Evolutionary conservation across 2,888 invertebrate genomes (phyloP).

Genomic region (Oscheius myriophilus): DNA sequence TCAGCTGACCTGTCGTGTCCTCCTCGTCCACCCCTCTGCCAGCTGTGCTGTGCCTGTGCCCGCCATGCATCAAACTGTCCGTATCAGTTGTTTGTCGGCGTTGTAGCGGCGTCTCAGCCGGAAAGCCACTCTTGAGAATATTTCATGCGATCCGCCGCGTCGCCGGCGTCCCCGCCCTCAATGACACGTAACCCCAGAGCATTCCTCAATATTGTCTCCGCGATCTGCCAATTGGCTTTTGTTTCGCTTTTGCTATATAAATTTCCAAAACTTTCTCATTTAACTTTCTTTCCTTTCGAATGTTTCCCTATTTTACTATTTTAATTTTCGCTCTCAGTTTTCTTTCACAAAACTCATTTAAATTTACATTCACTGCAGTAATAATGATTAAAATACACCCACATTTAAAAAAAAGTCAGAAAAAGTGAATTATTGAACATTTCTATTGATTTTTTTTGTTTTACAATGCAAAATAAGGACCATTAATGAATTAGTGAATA

Average conservation of each 20-base stretch:
- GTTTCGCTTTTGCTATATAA: too few relatives aligned
- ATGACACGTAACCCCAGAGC: neutral
- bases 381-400: too few relatives aligned
- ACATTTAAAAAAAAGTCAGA: too few relatives aligned
- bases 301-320: constrained; percentile 10
- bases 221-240: too few relatives aligned
- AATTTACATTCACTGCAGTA: too few relatives aligned
- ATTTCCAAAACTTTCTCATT: too few relatives aligned
- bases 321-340: neutral
- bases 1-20: constrained; percentile 18
- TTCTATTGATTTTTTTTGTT: too few relatives aligned
- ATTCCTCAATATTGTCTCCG: constrained; percentile 6
- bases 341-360: too few relatives aligned
- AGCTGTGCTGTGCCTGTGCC: neutral
- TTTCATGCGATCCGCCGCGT: constrained; percentile 10
- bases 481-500: too few relatives aligned
- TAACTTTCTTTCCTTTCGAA: neutral
- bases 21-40: constrained; percentile 1
- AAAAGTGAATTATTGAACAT: too few relatives aligned
- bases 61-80: constrained; percentile 27
- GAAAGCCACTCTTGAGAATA: constrained; percentile 10
- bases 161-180: neutral
- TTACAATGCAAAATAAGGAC: too few relatives aligned
- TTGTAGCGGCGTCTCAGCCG: constrained; percentile 3
- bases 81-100: constrained; percentile 24